Percentiles rank a stretch among this genome's conserved stretches.
These are phyloP conservation scores for Solen grandis DNA, from an alignment of 1,140 invertebrate genomes.

Conservation along the genomic window DNA sequence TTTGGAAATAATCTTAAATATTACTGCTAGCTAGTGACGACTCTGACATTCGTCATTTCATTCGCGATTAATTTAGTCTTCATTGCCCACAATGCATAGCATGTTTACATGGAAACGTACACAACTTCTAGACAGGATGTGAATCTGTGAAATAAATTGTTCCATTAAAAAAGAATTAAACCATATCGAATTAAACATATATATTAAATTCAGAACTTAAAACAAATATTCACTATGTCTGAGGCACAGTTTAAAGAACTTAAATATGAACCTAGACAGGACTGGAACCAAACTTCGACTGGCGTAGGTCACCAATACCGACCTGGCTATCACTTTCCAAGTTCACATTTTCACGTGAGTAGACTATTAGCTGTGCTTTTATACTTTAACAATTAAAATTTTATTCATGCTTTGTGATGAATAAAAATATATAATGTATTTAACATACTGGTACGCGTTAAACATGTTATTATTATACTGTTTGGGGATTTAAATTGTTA, in stretches of 20 bases:
- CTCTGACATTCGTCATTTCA: too few species aligned
- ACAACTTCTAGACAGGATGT: too few species aligned
- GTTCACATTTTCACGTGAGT: constrained; percentile 78
- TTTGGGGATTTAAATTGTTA: too few species aligned
- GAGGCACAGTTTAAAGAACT: constrained; percentile 69
- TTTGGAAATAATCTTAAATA: too few species aligned
- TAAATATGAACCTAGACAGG: constrained; percentile 69
- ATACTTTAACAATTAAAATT: background rate
- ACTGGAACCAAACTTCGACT: constrained; percentile 78
- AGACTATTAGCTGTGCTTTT: background rate
- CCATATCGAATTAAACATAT: too few species aligned
- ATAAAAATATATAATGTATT: background rate
- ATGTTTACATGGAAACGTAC: background rate
- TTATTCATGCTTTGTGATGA: background rate
- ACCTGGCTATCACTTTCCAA: constrained; percentile 80
- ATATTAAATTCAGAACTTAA: too few species aligned
- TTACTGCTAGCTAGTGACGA: too few species aligned
- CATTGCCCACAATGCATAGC: background rate
- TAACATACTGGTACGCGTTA: background rate
- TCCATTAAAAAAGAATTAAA: too few species aligned
- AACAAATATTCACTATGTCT: too few species aligned
- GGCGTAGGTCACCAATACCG: constrained; percentile 80
- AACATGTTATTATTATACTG: background rate
- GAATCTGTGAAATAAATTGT: too few species aligned
- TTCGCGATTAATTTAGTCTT: too few species aligned